Percentiles rank a stretch among this genome's conserved stretches.
Conservation (phyloP, 2,797 vertebrate species). For the Rhinoraja longicauda region DNA sequence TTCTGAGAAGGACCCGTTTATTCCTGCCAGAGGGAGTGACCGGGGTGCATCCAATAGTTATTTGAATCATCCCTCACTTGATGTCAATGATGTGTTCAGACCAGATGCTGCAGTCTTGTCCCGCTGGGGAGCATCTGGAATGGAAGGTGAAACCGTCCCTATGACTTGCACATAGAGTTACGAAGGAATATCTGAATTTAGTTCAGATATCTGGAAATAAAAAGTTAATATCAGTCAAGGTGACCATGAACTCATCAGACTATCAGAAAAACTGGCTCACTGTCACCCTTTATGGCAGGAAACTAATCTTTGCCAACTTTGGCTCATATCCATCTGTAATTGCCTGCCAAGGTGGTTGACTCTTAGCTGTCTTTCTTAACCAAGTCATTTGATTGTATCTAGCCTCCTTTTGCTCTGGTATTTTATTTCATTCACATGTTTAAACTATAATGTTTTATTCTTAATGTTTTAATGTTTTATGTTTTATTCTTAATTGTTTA, state of each 20-base stretch:
- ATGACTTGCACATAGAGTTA: neutral
- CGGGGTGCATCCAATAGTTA: neutral
- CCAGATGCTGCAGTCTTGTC: neutral
- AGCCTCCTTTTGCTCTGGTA: no score
- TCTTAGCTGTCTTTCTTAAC: neutral
- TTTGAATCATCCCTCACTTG: neutral
- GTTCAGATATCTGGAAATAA: conserved; percentile 6
- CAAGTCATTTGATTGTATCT: neutral
- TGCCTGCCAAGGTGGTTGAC: neutral
- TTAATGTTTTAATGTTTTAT: no score
- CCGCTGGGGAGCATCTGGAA: neutral
- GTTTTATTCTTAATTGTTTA: no score
- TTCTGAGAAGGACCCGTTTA: no score
- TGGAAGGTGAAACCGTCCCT: neutral
- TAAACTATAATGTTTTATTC: no score
- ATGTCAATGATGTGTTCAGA: neutral
- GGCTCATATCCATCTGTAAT: neutral
- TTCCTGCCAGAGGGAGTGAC: neutral
- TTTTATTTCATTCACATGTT: no score
- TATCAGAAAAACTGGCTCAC: neutral
- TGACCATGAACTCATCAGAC: neutral
- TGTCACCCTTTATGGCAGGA: neutral
- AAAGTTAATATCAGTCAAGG: neutral
- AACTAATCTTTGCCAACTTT: no score
- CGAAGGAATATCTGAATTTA: neutral